Evolutionary conservation across 2,113 vertebrate genomes (phyloP).

Genomic region (Callopanchax toddi): DNA sequence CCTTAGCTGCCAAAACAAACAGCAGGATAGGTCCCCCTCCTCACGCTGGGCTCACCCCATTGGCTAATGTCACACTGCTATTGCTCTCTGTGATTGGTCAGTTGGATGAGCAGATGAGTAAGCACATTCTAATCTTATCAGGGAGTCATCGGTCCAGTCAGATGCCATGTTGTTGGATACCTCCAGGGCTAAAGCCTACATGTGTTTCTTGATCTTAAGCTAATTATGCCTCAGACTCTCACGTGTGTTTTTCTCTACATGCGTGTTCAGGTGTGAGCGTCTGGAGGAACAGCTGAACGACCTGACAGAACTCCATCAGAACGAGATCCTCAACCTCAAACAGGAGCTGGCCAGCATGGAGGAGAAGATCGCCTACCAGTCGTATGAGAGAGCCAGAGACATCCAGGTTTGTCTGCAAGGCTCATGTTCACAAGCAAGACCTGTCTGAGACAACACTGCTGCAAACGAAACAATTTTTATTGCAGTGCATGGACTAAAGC

Average conservation of each 20-base stretch:
- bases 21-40: slow-evolving; percentile 26
- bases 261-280: slow-evolving; percentile 88
- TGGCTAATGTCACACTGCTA: slow-evolving; percentile 17
- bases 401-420: slow-evolving; percentile 74
- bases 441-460: neutral
- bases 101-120: slow-evolving; percentile 66
- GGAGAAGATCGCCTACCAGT: slow-evolving; percentile 99
- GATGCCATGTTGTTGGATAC: slow-evolving; percentile 49
- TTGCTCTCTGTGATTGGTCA: slow-evolving; percentile 52
- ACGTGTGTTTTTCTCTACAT: slow-evolving; percentile 14
- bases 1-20: slow-evolving; percentile 48
- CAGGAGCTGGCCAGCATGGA: slow-evolving; percentile 99
- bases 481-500: neutral
- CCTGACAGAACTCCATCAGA: slow-evolving; percentile 98
- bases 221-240: slow-evolving; percentile 35
- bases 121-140: slow-evolving; percentile 59
- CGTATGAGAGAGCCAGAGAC: slow-evolving; percentile 88
- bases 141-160: slow-evolving; percentile 49
- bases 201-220: slow-evolving; percentile 44
- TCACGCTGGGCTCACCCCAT: slow-evolving; percentile 26
- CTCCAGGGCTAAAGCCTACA: slow-evolving; percentile 43
- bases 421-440: neutral
- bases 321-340: slow-evolving; percentile 97
- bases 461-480: neutral
- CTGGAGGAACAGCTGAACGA: slow-evolving; percentile 97